A percentile compares a stretch with the other conserved stretches of the same genome.
These are phyloP conservation scores for Bombyx mandarina DNA, from an alignment of 1,140 invertebrate genomes.

Conservation along the genomic window DNA sequence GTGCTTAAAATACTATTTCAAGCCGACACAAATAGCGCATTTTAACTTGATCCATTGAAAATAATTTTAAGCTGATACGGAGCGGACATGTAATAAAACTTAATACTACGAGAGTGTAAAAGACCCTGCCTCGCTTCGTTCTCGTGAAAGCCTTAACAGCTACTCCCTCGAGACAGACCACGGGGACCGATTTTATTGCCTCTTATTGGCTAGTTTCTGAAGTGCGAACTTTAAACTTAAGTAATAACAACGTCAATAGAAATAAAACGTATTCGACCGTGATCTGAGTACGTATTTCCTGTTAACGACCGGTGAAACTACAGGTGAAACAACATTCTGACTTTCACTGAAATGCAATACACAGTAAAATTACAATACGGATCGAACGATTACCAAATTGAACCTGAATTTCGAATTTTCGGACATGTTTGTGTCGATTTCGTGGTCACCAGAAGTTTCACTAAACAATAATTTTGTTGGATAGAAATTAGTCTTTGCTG, in stretches of 20 bases:
- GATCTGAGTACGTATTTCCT: constrained; percentile 12
- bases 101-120: constrained; percentile 15
- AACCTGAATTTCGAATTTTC: constrained; percentile 20
- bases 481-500: constrained; percentile 9
- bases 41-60: constrained; percentile 9
- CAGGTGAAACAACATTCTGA: constrained; percentile 4
- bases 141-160: not conserved
- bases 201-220: constrained; percentile 36
- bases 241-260: constrained; percentile 18
- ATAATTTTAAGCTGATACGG: constrained; percentile 10
- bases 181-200: constrained; percentile 31
- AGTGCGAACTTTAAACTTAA: constrained; percentile 22
- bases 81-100: no score
- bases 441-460: constrained; percentile 23
- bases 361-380: constrained; percentile 17
- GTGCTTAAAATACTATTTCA: no score
- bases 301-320: constrained; percentile 15
- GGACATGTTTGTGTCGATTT: constrained; percentile 20
- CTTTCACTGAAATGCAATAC: constrained; percentile 15
- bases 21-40: constrained; percentile 1
- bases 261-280: constrained; percentile 10
- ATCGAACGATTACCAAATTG: constrained; percentile 19
- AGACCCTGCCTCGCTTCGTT: constrained; percentile 19
- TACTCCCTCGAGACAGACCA: no score
- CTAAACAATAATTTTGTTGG: constrained; percentile 21